Base-by-base conservation (phyloP, 2,113 vertebrate genomes). In the Globicephala melas region DNA sequence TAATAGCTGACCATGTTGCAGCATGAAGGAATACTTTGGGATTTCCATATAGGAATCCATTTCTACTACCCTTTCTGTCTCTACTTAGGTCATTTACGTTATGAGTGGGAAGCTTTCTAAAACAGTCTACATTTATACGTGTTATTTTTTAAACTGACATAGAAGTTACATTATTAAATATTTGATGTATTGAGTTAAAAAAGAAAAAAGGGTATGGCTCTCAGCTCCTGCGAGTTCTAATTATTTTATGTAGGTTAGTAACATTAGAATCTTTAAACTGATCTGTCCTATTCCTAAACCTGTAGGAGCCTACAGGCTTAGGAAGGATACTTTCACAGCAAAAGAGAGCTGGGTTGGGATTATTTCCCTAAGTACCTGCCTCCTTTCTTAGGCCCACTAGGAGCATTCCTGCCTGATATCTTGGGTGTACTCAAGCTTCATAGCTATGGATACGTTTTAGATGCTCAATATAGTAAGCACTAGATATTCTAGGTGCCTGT, bases 171-270 rank as follows among this genome's bases (percentile, higher is more conserved):
- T 81, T 85, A 77, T 85, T 94, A 86, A 83, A n/a, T 85, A 81
- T 77, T 91, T 73, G 15, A 76, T 79, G 20, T 86, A 65, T 63
- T 76, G 31, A 33, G 18, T 20, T 20, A 55, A 81, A 71, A 47
- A 71, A 76, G 65, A 38, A 71, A 53, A 67, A 79, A 67, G 47
- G 38, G 63, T 93, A 73, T 9, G 25, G 12, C 33, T 70, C 58
- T 96, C 5, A 71, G 28, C 70, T 96, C 38, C 44, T 11, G 31
- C 50, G 31, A 65, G 20, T 96, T 97, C n/a, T 67, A 77, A 21
- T 80, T 94, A 89, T 88, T 87, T 95, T 94, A 94, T 63, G 8
- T 96, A 88, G 82, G 36, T 91, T 86, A 67, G 76, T 81, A 88
- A 77, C 17, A 28, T 36, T 71, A 8, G 28, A 87, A 23, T 88